Conservation (phyloP, 1,140 invertebrate genomes). For the Ctenoplectra terminalis region DNA sequence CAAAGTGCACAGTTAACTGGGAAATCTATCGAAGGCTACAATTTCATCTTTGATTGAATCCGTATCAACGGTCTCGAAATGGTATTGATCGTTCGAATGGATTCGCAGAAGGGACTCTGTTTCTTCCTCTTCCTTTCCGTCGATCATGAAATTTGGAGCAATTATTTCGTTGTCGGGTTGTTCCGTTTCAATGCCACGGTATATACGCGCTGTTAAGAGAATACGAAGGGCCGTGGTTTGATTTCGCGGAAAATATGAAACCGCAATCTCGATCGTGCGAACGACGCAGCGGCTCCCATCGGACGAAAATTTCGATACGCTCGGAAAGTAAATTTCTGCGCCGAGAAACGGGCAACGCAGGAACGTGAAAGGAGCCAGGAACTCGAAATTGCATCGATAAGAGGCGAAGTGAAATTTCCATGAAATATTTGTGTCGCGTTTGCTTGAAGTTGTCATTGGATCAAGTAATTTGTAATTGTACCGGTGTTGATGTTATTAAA, state of each 20-base stretch:
- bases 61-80: background rate
- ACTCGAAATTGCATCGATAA: conserved; percentile 5
- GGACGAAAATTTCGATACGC: background rate
- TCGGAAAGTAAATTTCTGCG: background rate
- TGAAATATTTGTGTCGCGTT: background rate
- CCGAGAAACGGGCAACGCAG: background rate
- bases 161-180: conserved; percentile 7
- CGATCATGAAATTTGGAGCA: background rate
- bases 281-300: no score
- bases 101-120: background rate
- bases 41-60: conserved; percentile 22
- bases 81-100: background rate
- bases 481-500: conserved; percentile 2
- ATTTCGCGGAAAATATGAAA: conserved; percentile 13
- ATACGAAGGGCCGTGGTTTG: background rate
- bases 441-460: conserved; percentile 13
- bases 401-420: conserved; percentile 20
- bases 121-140: background rate
- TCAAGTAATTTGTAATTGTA: conserved; percentile 42
- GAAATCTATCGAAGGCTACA: conserved; percentile 25
- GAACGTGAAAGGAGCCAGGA: background rate
- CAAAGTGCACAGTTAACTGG: background rate
- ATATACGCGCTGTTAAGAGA: background rate
- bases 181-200: conserved; percentile 14
- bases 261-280: background rate